phyloP scores from a whole-genome alignment of 2,113 vertebrate genomes.

The Thermophis baileyi region DNA sequence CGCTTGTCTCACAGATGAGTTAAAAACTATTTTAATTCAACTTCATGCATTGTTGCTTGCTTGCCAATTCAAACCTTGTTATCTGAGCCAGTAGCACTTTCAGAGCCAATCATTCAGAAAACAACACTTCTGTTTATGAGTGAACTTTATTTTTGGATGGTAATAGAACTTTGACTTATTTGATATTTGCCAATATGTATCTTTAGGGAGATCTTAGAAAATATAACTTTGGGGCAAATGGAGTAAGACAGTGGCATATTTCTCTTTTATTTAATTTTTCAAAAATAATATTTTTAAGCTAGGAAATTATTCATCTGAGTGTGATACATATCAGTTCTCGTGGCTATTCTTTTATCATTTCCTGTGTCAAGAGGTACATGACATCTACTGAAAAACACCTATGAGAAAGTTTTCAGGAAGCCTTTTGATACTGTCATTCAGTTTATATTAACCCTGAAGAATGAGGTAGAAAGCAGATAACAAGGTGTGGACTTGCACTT shows the following conservation, averaged over 20 bases:
- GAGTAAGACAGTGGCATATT: not conserved
- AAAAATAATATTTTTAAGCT: not conserved
- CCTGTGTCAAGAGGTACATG: too few species aligned
- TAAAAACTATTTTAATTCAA: slow-evolving; percentile 18
- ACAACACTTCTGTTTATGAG: slow-evolving; percentile 27
- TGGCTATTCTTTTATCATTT: too few species aligned
- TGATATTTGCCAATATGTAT: not conserved
- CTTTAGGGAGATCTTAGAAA: not conserved
- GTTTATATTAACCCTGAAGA: too few species aligned
- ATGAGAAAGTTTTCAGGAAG: too few species aligned
- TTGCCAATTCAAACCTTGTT: not conserved
- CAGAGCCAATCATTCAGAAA: slow-evolving; percentile 37
- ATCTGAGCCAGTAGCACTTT: slow-evolving; percentile 27
- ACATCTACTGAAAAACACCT: too few species aligned
- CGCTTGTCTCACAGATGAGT: not conserved
- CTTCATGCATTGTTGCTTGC: slow-evolving; percentile 8
- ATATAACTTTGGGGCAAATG: not conserved
- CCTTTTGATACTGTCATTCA: too few species aligned
- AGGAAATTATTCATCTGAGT: not conserved
- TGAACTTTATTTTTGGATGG: slow-evolving; percentile 38
- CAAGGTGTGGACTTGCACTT: too few species aligned
- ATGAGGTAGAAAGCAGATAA: too few species aligned
- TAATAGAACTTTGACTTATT: not conserved
- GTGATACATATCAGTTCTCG: not conserved
- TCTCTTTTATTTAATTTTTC: not conserved